These are phyloP conservation scores for Aquatica leii DNA, from an alignment of 2,888 invertebrate genomes.

Conservation along the genomic window DNA sequence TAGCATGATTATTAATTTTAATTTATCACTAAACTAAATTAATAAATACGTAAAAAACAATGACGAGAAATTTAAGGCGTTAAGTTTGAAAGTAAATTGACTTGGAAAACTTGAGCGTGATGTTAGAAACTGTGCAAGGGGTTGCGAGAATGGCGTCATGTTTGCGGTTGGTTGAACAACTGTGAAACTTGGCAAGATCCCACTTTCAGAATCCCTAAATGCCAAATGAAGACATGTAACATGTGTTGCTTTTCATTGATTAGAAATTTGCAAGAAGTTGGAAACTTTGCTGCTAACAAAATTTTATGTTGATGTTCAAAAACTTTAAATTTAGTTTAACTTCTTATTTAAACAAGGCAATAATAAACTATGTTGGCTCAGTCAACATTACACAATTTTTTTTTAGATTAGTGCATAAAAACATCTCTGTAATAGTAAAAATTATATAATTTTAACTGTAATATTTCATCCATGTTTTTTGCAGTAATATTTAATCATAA, in stretches of 20 bases:
- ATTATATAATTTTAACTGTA: too few relatives aligned
- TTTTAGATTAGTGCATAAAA: too few relatives aligned
- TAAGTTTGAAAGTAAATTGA: slow-evolving; percentile 52
- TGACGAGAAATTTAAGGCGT: too few relatives aligned
- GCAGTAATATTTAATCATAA: too few relatives aligned
- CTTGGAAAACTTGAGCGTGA: slow-evolving; percentile 48
- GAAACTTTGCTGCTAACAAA: slow-evolving; percentile 20
- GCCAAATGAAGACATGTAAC: slow-evolving; percentile 30
- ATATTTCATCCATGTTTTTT: too few relatives aligned
- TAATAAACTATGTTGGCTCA: too few relatives aligned
- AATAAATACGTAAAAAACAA: too few relatives aligned
- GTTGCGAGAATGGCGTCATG: slow-evolving; percentile 55
- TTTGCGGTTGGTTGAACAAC: slow-evolving; percentile 61
- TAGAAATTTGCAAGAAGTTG: slow-evolving; percentile 22
- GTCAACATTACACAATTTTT: too few relatives aligned
- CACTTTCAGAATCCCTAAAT: slow-evolving; percentile 34
- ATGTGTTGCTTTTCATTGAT: slow-evolving; percentile 29
- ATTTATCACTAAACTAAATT: not conserved
- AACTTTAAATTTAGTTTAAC: slow-evolving; percentile 5
- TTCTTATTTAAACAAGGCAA: slow-evolving; percentile 14
- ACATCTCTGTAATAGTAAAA: too few relatives aligned
- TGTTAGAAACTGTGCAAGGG: slow-evolving; percentile 43
- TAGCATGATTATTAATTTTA: too few relatives aligned
- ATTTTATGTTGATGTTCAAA: slow-evolving; percentile 4
- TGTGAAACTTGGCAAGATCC: slow-evolving; percentile 55